Evolutionary conservation across 2,113 vertebrate genomes (phyloP), one percentile per base, ranked within the genome.

Genomic region (Lepus europaeus): DNA sequence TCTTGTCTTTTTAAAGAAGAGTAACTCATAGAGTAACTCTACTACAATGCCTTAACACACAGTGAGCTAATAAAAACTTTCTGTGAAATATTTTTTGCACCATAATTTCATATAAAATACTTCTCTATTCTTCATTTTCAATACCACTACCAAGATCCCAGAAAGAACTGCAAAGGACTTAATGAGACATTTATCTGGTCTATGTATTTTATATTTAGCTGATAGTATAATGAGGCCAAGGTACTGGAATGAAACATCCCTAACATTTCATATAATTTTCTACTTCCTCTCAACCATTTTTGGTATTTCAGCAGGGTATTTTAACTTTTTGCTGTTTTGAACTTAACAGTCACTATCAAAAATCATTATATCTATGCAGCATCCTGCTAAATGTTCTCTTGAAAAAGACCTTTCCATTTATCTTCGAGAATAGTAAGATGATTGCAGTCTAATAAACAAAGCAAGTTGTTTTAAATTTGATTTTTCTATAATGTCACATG

Each of bases 111-210:
- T 11, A 92, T 80, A 87, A 97, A 97, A 97, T 51, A 59, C 87
- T 97, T 91, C 91, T 90, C 90, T 97, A 96, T 97, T 97, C 98
- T 97, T 97, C 97, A 97, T 97, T 90, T 97, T 95, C 96, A 96
- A 95, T 97, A 96, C 95, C 95, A 97, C 97, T 97, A 97, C 97
- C 94, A 97, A 97, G 88, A 94, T 96, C 90, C 94, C 64, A 94
- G 97, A 96, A 97, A 45, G 96, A 98, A 97, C 95, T 87, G 90
- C 97, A 97, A 97, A 98, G 97, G 73, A 97, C 97, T 98, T 98
- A 98, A 98, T 98, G 97, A 98, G 98, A 97, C 98, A 98, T 98
- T 98, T 98, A 98, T 95, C 98, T 97, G 97, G 95, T 94, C 98
- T 98, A 97, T 97, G 98, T 96, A 96, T 98, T 98, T 98, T 97